A percentile compares a stretch with the other conserved stretches of the same genome.
Conservation (phyloP, 2,797 vertebrate species). For the Graptemys geographica region DNA sequence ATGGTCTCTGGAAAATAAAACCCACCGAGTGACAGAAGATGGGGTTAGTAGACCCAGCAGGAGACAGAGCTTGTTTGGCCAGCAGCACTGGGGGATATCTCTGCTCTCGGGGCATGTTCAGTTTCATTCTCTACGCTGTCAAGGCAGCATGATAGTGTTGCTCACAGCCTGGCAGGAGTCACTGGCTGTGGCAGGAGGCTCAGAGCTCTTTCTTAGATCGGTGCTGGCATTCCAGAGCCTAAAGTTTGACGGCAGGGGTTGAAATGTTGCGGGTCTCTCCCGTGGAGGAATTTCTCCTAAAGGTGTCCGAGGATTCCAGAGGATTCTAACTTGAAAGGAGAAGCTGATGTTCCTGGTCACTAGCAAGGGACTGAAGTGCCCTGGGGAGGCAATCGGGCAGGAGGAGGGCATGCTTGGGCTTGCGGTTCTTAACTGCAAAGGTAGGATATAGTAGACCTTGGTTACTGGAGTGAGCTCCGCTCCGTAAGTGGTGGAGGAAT, state of each 20-base stretch:
- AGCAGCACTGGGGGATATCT: not conserved
- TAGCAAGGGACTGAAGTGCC: not conserved
- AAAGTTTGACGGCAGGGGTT: not conserved
- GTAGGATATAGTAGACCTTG: not conserved
- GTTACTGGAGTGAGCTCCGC: not conserved
- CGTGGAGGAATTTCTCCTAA: not conserved
- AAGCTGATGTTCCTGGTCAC: no score
- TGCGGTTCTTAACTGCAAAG: no score
- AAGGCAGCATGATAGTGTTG: not conserved
- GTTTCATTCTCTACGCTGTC: not conserved
- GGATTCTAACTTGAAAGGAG: no score
- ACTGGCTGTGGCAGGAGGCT: not conserved
- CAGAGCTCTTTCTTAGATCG: not conserved
- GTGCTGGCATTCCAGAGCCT: not conserved
- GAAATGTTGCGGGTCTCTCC: not conserved
- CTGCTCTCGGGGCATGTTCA: fast-evolving
- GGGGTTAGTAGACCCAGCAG: not conserved
- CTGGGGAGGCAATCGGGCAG: not conserved
- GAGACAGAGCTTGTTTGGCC: no score
- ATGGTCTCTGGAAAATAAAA: not conserved
- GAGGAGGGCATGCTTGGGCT: no score
- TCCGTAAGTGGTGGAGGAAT: not conserved
- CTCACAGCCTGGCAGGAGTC: no score
- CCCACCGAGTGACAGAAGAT: not conserved
- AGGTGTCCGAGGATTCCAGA: not conserved